Evolutionary conservation across 1,140 invertebrate genomes (phyloP), one percentile per base, ranked within the genome.

Genomic region (Asobara japonica): DNA sequence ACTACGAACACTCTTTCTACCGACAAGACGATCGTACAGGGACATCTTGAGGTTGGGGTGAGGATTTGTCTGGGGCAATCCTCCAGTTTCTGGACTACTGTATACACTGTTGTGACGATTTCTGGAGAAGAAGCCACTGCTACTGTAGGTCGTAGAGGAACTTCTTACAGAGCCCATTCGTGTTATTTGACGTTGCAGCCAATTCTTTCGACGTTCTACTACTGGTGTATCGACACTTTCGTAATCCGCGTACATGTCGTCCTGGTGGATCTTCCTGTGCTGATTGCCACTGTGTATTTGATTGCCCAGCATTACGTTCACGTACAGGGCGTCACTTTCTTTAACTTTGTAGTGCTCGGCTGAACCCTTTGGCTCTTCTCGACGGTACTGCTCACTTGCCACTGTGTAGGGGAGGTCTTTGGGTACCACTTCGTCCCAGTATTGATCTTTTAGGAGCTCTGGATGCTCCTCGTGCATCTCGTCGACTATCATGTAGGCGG

Each of bases 381-480:
- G 88, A 0, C 94, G 84, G 77, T 95, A 96, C 73, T 95, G 93
- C 78, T 95, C 94, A 4, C 94, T 95, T 0, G 94, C 94, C 0
- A 95, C 90, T 0, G 94, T 95, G 75, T 96, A 96, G 0, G 95
- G 95, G 74, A 97, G 84, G 79, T 96, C 94, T 82, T 93, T 93
- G 0, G 95, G 95, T 29, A 97, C 93, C 48, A 96, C 94, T 76
- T 96, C 94, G 78, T 96, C 94, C 95, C 95, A 97, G 80, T 95
- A 96, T 78, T 96, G 94, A 82, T 96, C 94, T 73, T 94, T 94
- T 4, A 96, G 84, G n/a, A 96, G 86, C 82, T 96, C 94, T 3
- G 94, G 94, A 82, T 96, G 94, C 82, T 95, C 94, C 79, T 95
- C 94, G 83, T 96, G 94, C 94, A 96, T 96, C 84, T 96, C 94